Percentiles rank a stretch among this genome's conserved stretches.
Conservation (phyloP, 2,888 invertebrate genomes). For the Tenthredo mesomela region DNA sequence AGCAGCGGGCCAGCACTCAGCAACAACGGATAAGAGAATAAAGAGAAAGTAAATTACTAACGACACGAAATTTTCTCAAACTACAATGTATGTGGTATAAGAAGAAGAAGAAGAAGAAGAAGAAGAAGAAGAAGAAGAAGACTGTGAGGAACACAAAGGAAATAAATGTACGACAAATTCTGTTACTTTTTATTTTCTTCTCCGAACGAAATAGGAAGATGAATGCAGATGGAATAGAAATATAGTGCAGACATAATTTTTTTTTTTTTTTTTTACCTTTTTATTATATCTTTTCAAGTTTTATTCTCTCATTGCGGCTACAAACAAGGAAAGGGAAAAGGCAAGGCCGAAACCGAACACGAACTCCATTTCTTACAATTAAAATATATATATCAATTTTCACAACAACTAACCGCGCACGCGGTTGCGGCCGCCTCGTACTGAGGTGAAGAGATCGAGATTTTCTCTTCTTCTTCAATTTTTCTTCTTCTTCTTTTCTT, state of each 20-base stretch:
- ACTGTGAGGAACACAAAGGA: background rate
- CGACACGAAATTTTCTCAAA: background rate
- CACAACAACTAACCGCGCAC: background rate
- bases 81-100: background rate
- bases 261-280: background rate
- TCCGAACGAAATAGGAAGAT: background rate
- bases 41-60: background rate
- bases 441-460: too few relatives aligned
- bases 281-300: background rate
- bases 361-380: slow-evolving; percentile 16
- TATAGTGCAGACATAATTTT: background rate
- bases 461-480: background rate
- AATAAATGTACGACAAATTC: background rate
- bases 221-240: background rate
- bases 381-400: background rate
- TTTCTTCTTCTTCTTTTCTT: background rate
- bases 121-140: too few relatives aligned
- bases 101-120: too few relatives aligned
- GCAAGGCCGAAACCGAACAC: background rate
- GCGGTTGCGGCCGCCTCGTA: background rate
- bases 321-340: background rate
- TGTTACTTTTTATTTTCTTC: background rate
- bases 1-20: background rate
- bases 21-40: too few relatives aligned
- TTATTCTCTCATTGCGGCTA: background rate